A percentile compares a stretch with the other conserved stretches of the same genome.
These are phyloP conservation scores for Andricus grossulariae DNA, from an alignment of 1,140 invertebrate species.

Conservation along the genomic window DNA sequence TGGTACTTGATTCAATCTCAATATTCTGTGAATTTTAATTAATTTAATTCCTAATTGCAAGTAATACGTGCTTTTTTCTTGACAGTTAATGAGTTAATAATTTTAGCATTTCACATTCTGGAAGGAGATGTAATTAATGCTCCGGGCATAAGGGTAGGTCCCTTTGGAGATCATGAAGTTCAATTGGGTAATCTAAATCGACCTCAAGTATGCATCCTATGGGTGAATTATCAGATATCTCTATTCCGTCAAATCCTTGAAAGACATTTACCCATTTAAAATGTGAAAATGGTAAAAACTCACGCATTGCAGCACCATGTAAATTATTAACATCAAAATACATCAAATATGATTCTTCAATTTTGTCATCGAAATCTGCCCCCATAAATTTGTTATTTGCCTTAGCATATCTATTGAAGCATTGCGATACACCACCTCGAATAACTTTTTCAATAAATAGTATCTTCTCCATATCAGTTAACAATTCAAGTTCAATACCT, in stretches of 20 bases:
- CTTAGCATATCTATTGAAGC: not conserved
- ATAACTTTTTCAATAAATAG: too few relatives aligned
- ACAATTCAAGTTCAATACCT: not conserved
- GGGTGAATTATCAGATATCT: too few relatives aligned
- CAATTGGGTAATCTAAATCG: too few relatives aligned
- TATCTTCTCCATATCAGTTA: not conserved
- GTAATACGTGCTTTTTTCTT: not conserved
- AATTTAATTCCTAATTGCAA: too few relatives aligned
- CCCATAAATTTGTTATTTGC: conserved; percentile 1
- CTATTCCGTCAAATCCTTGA: not conserved
- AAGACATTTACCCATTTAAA: not conserved
- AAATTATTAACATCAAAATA: not conserved
- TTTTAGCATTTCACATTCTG: not conserved
- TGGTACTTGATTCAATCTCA: too few relatives aligned
- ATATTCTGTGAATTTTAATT: too few relatives aligned
- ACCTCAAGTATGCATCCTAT: not conserved
- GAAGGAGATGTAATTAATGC: not conserved
- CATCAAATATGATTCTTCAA: not conserved
- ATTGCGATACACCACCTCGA: too few relatives aligned
- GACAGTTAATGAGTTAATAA: not conserved
- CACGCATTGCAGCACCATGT: not conserved
- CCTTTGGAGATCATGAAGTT: not conserved
- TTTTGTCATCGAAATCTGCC: not conserved
- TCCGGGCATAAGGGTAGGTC: conserved; percentile 2
- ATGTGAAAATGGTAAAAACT: not conserved